Conservation (phyloP, 1,140 invertebrate genomes). For the Hestina assimilis region DNA sequence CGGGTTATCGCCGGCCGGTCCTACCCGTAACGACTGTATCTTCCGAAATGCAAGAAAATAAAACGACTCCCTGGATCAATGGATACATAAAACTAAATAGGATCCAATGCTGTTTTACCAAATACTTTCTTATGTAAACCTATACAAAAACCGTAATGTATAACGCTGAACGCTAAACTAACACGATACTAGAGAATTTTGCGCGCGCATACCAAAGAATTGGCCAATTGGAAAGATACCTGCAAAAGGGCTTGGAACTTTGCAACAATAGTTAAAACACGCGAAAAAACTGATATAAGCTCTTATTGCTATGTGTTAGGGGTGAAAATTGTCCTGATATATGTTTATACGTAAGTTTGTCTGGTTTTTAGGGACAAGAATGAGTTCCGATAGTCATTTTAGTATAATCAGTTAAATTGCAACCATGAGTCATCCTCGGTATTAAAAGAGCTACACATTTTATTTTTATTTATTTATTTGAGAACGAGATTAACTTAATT, state of each 20-base stretch:
- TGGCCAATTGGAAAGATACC: conserved; percentile 47
- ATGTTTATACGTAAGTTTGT: background rate
- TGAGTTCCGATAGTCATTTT: conserved; percentile 22
- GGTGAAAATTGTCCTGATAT: background rate
- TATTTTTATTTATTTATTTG: background rate
- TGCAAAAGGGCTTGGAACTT: conserved; percentile 43
- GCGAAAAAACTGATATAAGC: background rate
- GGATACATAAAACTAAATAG: background rate
- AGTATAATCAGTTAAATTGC: background rate
- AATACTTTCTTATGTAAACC: background rate
- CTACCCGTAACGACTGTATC: conserved; percentile 6
- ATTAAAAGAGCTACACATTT: background rate
- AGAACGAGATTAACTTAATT: background rate
- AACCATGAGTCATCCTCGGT: background rate
- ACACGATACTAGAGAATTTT: conserved; percentile 7
- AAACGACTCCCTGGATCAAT: background rate
- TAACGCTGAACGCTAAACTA: background rate
- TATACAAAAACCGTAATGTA: conserved; percentile 29
- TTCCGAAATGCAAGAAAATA: conserved; percentile 1
- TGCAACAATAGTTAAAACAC: background rate
- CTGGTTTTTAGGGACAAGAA: conserved; percentile 1
- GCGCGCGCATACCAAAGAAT: conserved; percentile 51
- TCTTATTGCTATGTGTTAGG: background rate
- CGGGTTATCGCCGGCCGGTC: conserved; percentile 1
- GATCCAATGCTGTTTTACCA: background rate